A percentile compares a stretch with the other conserved stretches of the same genome.
These are phyloP conservation scores for Phoeniculus purpureus DNA, from an alignment of 2,797 vertebrate species.

Conservation along the genomic window DNA sequence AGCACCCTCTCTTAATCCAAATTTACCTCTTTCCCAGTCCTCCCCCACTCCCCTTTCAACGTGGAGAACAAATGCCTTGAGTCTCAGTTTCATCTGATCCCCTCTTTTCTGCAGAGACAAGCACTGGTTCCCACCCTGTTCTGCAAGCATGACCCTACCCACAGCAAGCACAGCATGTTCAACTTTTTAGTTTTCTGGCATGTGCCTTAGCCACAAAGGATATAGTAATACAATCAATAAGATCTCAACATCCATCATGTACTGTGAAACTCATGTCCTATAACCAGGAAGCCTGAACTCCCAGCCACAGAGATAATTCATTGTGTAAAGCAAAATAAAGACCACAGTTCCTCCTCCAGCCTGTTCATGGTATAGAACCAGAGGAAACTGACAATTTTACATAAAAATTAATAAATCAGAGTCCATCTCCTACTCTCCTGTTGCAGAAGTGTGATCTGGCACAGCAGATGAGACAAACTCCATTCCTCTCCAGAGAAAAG, in stretches of 20 bases:
- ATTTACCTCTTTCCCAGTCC: not conserved
- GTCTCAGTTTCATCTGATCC: not conserved
- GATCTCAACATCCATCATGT: not conserved
- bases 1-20: not conserved
- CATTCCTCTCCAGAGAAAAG: not conserved
- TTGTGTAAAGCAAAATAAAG: not conserved
- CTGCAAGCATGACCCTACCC: slow-evolving; percentile 3
- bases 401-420: not conserved
- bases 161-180: slow-evolving; percentile 15
- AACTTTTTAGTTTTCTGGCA: slow-evolving; percentile 33
- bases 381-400: not conserved
- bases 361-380: not conserved
- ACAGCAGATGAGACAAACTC: not conserved
- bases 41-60: not conserved
- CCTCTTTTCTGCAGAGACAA: not conserved
- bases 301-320: slow-evolving; percentile 11
- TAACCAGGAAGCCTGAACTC: not conserved
- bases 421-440: not conserved
- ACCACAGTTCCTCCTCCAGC: not conserved
- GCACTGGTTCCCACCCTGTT: not conserved
- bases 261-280: not conserved
- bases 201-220: slow-evolving; percentile 18
- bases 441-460: not conserved
- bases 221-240: not conserved
- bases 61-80: not conserved